Conservation (phyloP, 2,888 invertebrate species). For the Pelosia muscerda region DNA sequence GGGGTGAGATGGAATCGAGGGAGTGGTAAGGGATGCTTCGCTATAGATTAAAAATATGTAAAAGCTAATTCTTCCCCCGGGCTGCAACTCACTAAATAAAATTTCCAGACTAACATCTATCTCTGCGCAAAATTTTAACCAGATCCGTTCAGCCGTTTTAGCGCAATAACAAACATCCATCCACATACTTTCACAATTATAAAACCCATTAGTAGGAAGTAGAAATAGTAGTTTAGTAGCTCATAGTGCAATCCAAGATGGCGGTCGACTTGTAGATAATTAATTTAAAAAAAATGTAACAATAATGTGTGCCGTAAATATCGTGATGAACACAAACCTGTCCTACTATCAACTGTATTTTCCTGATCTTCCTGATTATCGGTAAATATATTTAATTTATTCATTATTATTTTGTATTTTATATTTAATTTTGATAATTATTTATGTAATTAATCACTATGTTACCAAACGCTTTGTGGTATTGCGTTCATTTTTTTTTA, state of each 20-base stretch:
- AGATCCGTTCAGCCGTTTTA: not conserved
- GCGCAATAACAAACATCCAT: not conserved
- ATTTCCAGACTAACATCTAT: not conserved
- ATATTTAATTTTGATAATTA: not conserved
- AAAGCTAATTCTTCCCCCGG: too few relatives aligned
- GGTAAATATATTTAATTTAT: constrained; percentile 17
- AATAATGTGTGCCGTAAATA: constrained; percentile 8
- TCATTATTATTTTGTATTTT: not conserved
- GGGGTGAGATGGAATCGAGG: too few relatives aligned
- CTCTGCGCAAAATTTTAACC: not conserved
- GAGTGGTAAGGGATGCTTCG: too few relatives aligned
- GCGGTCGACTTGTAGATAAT: not conserved
- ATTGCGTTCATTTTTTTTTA: too few relatives aligned
- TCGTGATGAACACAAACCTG: constrained; percentile 7
- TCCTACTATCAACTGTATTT: constrained; percentile 25
- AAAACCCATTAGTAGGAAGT: not conserved
- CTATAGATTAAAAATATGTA: too few relatives aligned
- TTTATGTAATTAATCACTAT: not conserved
- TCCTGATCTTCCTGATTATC: constrained; percentile 17
- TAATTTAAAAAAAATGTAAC: not conserved
- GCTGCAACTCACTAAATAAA: not conserved
- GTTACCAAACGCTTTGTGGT: too few relatives aligned
- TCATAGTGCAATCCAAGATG: constrained; percentile 1
- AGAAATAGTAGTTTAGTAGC: not conserved
- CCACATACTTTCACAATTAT: not conserved